Conservation (phyloP, 1,140 invertebrate genomes). For the Pentalonia nigronervosa region DNA sequence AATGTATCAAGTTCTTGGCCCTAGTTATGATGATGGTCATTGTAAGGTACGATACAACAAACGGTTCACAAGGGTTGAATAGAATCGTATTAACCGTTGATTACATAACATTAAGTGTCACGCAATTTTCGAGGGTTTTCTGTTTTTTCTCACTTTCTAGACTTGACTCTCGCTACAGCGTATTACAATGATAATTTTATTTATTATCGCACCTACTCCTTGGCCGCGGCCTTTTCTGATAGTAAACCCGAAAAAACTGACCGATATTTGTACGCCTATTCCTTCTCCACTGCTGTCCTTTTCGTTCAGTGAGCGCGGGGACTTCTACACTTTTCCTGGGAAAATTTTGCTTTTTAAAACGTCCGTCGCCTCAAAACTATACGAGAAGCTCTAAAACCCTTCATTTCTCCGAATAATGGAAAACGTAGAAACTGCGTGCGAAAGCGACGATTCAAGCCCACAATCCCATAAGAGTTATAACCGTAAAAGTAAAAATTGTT, state of each 20-base stretch:
- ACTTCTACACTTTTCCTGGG: background rate
- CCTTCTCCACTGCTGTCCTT: background rate
- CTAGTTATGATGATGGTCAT: too few species aligned
- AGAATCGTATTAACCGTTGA: background rate
- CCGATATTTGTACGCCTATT: background rate
- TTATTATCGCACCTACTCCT: background rate
- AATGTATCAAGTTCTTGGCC: too few species aligned
- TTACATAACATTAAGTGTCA: background rate
- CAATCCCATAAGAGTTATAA: constrained; percentile 22
- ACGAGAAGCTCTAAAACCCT: background rate
- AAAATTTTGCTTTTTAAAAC: background rate
- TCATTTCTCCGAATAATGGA: background rate
- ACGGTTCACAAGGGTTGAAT: background rate
- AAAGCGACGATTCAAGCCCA: background rate
- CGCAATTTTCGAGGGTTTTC: background rate
- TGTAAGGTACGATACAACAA: background rate
- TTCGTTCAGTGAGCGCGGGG: background rate
- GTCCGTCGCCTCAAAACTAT: background rate
- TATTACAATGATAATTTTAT: background rate
- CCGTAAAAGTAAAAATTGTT: constrained; percentile 37
- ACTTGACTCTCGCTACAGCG: background rate
- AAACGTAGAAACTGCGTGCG: background rate
- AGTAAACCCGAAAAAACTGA: background rate
- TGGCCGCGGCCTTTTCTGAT: background rate
- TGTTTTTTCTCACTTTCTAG: background rate